These are phyloP conservation scores for Orientallactaga sibirica DNA, from an alignment of 2,797 vertebrate species.

Conservation along the genomic window DNA sequence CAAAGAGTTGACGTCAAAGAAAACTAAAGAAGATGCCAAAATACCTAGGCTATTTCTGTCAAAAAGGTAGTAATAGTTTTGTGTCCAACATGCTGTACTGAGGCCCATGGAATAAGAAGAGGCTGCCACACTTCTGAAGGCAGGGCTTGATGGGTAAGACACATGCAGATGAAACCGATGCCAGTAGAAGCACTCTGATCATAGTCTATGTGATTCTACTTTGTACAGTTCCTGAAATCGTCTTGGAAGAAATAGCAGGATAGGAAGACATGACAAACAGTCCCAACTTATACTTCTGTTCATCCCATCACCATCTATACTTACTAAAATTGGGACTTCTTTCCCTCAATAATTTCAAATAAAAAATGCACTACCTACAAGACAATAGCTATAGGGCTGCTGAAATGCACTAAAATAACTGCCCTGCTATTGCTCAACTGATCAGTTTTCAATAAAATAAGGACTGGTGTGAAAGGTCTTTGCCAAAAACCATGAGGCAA, in stretches of 20 bases:
- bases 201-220: constrained; percentile 20
- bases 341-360: constrained; percentile 43
- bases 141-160: constrained; percentile 1
- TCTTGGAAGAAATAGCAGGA: constrained; percentile 43
- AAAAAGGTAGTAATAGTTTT: constrained; percentile 63
- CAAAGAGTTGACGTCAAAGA: constrained; percentile 42
- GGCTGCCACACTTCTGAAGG: not conserved
- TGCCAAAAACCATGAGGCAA: not conserved
- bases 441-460: constrained; percentile 49
- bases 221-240: constrained; percentile 7
- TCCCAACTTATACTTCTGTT: not conserved
- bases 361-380: not conserved
- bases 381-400: not conserved
- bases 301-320: not conserved
- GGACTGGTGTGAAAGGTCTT: not conserved
- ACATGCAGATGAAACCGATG: constrained; percentile 46
- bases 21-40: constrained; percentile 74
- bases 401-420: constrained; percentile 27
- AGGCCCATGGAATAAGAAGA: constrained; percentile 65
- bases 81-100: constrained; percentile 61
- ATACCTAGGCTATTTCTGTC: constrained; percentile 65
- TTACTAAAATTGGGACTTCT: not conserved
- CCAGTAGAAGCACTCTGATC: not conserved
- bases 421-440: not conserved
- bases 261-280: not conserved